Conservation (phyloP, 2,797 vertebrate species). For the Rhinella marina region DNA sequence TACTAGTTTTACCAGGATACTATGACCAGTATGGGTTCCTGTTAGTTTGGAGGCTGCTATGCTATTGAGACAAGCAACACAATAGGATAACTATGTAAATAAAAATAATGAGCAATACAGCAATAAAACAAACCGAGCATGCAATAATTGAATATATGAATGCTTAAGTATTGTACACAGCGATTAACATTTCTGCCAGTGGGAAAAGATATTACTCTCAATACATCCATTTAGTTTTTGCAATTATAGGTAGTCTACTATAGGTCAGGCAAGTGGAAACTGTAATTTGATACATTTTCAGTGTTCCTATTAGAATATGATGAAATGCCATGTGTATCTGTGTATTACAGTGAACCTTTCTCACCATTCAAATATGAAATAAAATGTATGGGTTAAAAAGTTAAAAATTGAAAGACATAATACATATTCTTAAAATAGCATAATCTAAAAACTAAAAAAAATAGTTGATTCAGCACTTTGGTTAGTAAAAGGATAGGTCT, state of each 20-base stretch:
- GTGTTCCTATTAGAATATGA: neutral
- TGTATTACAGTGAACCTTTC: neutral
- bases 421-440: too few relatives aligned
- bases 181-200: slow-evolving; percentile 33
- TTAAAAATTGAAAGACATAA: neutral
- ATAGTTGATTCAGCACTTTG: too few relatives aligned
- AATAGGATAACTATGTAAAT: slow-evolving; percentile 28
- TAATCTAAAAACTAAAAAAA: too few relatives aligned
- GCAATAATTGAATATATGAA: slow-evolving; percentile 21
- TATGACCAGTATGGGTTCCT: neutral
- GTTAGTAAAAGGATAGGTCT: too few relatives aligned
- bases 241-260: neutral
- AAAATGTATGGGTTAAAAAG: neutral
- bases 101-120: slow-evolving; percentile 48
- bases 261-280: slow-evolving; percentile 15
- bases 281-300: neutral
- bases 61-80: slow-evolving; percentile 13
- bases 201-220: slow-evolving; percentile 20
- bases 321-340: neutral
- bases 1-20: neutral
- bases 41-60: slow-evolving; percentile 7
- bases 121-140: slow-evolving; percentile 32
- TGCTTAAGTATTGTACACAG: slow-evolving; percentile 37
- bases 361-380: neutral
- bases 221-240: slow-evolving; percentile 11